These are phyloP conservation scores for Halichoeres trimaculatus DNA, from an alignment of 2,113 vertebrate species.

Conservation along the genomic window DNA sequence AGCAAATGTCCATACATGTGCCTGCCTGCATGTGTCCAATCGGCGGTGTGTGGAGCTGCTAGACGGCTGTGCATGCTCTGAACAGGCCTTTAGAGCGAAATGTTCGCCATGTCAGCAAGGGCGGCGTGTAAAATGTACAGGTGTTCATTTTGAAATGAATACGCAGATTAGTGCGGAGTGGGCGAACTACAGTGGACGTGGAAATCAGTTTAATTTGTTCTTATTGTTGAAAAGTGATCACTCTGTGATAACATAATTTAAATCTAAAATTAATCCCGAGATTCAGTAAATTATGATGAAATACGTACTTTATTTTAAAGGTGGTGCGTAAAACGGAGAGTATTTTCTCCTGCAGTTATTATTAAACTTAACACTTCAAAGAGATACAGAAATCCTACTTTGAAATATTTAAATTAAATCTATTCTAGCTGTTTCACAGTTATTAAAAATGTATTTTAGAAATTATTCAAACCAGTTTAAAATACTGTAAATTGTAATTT, in stretches of 20 bases:
- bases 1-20: constrained; percentile 60
- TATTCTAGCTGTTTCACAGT: neutral
- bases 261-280: neutral
- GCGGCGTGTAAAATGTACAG: constrained; percentile 31
- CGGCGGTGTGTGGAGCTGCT: constrained; percentile 35
- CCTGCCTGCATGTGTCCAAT: constrained; percentile 46
- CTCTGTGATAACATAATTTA: neutral
- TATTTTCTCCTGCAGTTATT: neutral
- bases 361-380: neutral
- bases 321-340: neutral
- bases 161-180: neutral
- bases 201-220: neutral
- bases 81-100: constrained; percentile 25
- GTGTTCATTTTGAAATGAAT: constrained; percentile 46
- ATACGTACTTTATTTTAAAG: neutral
- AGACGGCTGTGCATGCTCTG: neutral
- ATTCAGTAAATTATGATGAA: neutral
- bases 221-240: neutral
- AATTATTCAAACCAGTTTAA: neutral
- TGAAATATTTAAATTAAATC: neutral
- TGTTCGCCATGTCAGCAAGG: constrained; percentile 34
- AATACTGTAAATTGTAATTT: neutral
- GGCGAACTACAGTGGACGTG: constrained; percentile 3
- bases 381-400: neutral
- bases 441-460: constrained; percentile 2